These are phyloP conservation scores for Battus philenor DNA, from an alignment of 1,140 invertebrate genomes.

Conservation along the genomic window DNA sequence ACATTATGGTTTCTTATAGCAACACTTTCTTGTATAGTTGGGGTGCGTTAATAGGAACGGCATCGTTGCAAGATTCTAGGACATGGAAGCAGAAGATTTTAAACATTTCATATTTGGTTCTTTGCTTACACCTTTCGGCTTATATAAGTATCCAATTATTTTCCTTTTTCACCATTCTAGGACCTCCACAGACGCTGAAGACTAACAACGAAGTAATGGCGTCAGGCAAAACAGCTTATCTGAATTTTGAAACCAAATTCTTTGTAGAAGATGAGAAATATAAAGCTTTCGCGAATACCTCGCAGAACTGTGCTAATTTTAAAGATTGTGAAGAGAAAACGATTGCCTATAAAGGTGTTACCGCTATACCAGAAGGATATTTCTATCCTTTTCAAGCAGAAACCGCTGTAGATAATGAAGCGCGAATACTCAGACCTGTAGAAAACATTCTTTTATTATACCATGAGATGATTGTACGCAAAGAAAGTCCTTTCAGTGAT, in stretches of 20 bases:
- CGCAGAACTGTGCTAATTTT: constrained; percentile 37
- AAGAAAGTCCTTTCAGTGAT: constrained; percentile 27
- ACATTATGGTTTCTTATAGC: constrained; percentile 23
- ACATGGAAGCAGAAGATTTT: constrained; percentile 48
- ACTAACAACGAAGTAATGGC: constrained; percentile 40
- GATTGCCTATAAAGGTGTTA: constrained; percentile 36
- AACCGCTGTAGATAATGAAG: constrained; percentile 44
- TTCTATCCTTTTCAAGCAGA: constrained; percentile 33
- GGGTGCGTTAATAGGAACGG: constrained; percentile 44
- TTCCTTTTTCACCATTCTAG: constrained; percentile 48
- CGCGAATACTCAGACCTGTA: constrained; percentile 33
- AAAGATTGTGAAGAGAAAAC: constrained; percentile 34
- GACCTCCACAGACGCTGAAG: constrained; percentile 36
- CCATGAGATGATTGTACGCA: constrained; percentile 57
- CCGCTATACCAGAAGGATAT: constrained; percentile 31
- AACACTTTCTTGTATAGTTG: constrained; percentile 39
- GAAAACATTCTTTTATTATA: constrained; percentile 45
- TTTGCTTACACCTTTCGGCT: constrained; percentile 43
- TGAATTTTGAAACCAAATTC: constrained; percentile 32
- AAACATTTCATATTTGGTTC: constrained; percentile 37
- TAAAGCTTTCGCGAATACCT: constrained; percentile 36
- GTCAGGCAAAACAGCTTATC: constrained; percentile 37
- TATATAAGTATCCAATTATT: constrained; percentile 50
- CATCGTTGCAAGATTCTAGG: constrained; percentile 32
- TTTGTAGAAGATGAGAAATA: constrained; percentile 45